Conservation (phyloP, 2,113 vertebrate species). For the Globicephala melas region DNA sequence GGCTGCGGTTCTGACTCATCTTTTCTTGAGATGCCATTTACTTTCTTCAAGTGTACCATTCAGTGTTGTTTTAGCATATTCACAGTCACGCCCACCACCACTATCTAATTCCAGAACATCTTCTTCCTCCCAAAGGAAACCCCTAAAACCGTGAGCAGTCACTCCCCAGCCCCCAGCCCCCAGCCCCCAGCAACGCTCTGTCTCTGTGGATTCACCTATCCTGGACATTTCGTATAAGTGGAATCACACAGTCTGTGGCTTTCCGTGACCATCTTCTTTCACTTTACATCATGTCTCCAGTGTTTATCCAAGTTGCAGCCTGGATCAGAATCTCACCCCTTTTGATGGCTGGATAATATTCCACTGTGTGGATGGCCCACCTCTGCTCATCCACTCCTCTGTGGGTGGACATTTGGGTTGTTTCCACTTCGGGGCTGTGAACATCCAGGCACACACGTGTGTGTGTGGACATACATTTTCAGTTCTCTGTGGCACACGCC, state of each 20-base stretch:
- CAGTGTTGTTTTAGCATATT: neutral
- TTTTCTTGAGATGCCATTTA: neutral
- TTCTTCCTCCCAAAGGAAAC: neutral
- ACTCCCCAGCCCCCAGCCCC: rapidly evolving
- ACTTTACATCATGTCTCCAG: rapidly evolving
- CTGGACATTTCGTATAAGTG: too few relatives aligned
- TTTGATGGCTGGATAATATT: rapidly evolving
- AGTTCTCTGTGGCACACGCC: rapidly evolving
- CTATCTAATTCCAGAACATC: too few relatives aligned
- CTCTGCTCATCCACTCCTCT: rapidly evolving
- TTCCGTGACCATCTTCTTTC: rapidly evolving
- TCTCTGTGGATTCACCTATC: rapidly evolving
- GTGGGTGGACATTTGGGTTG: neutral
- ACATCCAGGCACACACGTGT: rapidly evolving
- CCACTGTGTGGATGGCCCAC: rapidly evolving
- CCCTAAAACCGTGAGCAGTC: too few relatives aligned
- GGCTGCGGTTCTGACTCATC: neutral
- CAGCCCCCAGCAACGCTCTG: rapidly evolving
- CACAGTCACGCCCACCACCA: too few relatives aligned
- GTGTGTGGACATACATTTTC: rapidly evolving
- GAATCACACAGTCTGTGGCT: rapidly evolving
- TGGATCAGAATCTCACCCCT: rapidly evolving
- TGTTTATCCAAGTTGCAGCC: neutral
- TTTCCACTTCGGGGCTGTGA: neutral
- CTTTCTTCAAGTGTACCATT: neutral